Evolutionary conservation across 1,140 invertebrate genomes (phyloP), one percentile per base, ranked within the genome.

Genomic region (Monomorium pharaonis): DNA sequence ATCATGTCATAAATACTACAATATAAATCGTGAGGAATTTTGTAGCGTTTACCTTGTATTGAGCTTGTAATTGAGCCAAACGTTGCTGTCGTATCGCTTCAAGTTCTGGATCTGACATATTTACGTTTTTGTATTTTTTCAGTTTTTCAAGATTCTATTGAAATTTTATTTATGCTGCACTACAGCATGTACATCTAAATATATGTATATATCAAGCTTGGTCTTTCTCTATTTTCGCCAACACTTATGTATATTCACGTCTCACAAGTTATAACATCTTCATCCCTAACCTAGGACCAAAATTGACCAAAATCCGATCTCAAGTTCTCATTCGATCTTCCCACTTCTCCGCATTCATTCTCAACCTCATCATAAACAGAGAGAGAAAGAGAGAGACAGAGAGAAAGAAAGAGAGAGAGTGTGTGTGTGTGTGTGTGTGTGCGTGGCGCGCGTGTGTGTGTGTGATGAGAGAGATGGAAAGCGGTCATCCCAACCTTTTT

Each of bases 41-140:
- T 10, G 5, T 14, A 18, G 4, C 2, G 49, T 76, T 89, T 92
- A 94, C 97, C 93, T 96, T 95, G 89, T 96, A 96, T 95, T 98
- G 97, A 49, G 97, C 96, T 91, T 98, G 97, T 88, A 98, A 92
- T 95, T 98, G 97, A 54, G 97, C 96, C 94, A 99, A 95, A 77
- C 98, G 96, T 92, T 98, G 97, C 80, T 97, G 96, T 85, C 98
- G 96, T 89, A 99, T 96, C 84, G 96, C 96, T 94, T 98, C 97
- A 70, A 98, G 95, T 93, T 98, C 98, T 2, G 97, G 96, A 95
- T 98, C 98, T 56, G 96, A 96, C 98, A 98, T 98, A 77, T 86
- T 92, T 84, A 65, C 3, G 12, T 7, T 44, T 27, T 81, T 3
- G 27, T 67, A 4, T 10, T 37, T 24, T 14, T 58, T 65, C n/a